Percentiles rank a stretch among this genome's conserved stretches.
phyloP scores from a whole-genome alignment of 2,888 invertebrate species.

The Fragum fragum region DNA sequence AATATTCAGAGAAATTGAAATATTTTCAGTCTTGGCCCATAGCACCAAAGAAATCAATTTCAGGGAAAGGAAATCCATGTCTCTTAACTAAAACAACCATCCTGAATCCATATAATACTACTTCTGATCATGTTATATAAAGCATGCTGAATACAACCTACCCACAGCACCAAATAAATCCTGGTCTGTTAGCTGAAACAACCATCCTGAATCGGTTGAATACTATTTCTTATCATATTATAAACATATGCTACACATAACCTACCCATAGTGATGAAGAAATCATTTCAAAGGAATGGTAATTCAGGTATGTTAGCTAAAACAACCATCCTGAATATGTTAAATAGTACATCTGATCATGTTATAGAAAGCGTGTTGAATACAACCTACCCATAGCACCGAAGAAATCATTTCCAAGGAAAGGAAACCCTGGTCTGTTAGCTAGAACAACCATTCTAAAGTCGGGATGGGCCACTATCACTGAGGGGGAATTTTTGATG shows the following conservation, averaged over 20 bases:
- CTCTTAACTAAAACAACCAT: constrained; percentile 98
- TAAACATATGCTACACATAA: too few relatives aligned
- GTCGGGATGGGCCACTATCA: constrained; percentile 95
- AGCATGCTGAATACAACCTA: too few relatives aligned
- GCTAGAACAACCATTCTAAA: constrained; percentile 98
- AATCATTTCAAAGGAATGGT: constrained; percentile 98
- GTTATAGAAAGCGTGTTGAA: too few relatives aligned
- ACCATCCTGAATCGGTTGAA: constrained; percentile 97
- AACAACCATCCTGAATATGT: too few relatives aligned
- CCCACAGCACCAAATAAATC: constrained; percentile 98
- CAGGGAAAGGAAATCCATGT: constrained; percentile 98
- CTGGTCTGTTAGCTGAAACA: constrained; percentile 97
- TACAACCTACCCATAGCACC: constrained; percentile 87
- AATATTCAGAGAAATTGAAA: too few relatives aligned
- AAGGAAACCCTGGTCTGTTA: constrained; percentile 98
- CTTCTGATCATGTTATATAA: too few relatives aligned
- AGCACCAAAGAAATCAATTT: constrained; percentile 96
- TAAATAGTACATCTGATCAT: too few relatives aligned
- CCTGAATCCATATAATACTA: constrained; percentile 93
- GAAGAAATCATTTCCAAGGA: constrained; percentile 98
- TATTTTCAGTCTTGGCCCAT: too few relatives aligned
- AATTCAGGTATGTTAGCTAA: constrained; percentile 98
- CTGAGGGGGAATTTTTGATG: constrained; percentile 83
- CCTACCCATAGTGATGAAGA: constrained; percentile 88
- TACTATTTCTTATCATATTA: too few relatives aligned